Conservation (phyloP, 2,888 invertebrate species). For the Limnephilus marmoratus region DNA sequence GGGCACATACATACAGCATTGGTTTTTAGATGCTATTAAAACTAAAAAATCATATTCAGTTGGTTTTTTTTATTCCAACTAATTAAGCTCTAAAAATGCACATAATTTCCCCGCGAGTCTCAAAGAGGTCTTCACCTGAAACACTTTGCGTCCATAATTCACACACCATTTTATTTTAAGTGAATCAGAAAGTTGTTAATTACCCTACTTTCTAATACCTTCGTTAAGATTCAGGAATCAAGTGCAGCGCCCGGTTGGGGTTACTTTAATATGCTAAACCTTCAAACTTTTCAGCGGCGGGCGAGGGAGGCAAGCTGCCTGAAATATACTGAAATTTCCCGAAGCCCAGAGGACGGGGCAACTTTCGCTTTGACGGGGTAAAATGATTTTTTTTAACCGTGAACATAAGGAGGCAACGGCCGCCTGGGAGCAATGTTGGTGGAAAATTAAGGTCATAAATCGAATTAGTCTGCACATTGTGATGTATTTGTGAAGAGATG, state of each 20-base stretch:
- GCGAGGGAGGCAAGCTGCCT: conserved; percentile 6
- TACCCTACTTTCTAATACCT: conserved; percentile 53
- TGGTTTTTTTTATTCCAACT: background rate
- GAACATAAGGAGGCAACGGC: conserved; percentile 48
- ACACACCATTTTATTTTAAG: conserved; percentile 55
- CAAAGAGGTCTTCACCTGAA: conserved; percentile 5
- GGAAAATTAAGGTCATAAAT: conserved; percentile 59
- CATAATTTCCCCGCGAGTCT: background rate
- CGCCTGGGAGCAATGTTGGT: conserved; percentile 53
- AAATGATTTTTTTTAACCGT: conserved; percentile 60
- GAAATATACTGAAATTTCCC: conserved; percentile 17
- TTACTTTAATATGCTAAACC: conserved; percentile 62
- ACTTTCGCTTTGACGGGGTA: conserved; percentile 57
- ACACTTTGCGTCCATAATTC: conserved; percentile 57
- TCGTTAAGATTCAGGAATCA: conserved; percentile 42
- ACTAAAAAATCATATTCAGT: background rate
- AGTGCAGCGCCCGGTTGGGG: conserved; percentile 22
- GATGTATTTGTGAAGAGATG: background rate
- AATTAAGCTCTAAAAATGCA: background rate
- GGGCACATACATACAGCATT: background rate
- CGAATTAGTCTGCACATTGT: conserved; percentile 30
- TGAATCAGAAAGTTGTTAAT: conserved; percentile 64
- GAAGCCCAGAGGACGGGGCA: conserved; percentile 36
- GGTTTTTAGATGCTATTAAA: background rate
- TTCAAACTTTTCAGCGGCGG: conserved; percentile 53